Conservation (phyloP, 2,888 invertebrate genomes). For the Ormyrus labotus region DNA sequence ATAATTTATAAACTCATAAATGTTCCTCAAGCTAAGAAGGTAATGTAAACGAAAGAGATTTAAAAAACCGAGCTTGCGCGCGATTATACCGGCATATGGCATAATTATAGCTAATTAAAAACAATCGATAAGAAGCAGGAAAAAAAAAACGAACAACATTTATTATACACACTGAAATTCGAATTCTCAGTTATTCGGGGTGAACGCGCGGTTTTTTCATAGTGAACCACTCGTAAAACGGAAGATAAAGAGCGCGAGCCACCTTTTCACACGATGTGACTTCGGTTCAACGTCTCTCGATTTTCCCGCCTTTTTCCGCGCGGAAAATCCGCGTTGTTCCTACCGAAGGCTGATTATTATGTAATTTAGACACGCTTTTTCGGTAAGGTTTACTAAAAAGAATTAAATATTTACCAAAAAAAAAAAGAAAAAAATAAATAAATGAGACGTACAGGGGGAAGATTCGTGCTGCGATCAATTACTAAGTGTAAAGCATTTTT, state of each 20-base stretch:
- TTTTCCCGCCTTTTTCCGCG: slow-evolving; percentile 45
- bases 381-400: slow-evolving; percentile 28
- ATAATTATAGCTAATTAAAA: slow-evolving; percentile 33
- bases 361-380: slow-evolving; percentile 53
- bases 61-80: slow-evolving; percentile 32
- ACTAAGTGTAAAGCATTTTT: slow-evolving; percentile 62
- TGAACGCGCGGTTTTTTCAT: slow-evolving; percentile 22
- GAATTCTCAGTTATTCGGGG: slow-evolving; percentile 36
- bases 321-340: slow-evolving; percentile 47
- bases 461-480: slow-evolving; percentile 70
- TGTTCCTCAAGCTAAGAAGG: slow-evolving; percentile 31
- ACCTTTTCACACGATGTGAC: slow-evolving; percentile 22
- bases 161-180: too few relatives aligned
- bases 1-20: neutral
- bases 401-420: neutral
- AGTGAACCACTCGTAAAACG: neutral
- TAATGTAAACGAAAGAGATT: neutral
- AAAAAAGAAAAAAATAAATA: too few relatives aligned
- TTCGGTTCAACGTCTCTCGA: slow-evolving; percentile 44
- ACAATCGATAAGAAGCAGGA: neutral
- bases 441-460: neutral
- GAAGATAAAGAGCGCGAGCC: neutral
- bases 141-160: slow-evolving; percentile 19
- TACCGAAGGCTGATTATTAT: slow-evolving; percentile 52
- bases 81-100: slow-evolving; percentile 25